Conservation (phyloP, 2,113 vertebrate genomes). For the Oophaga pumilio region DNA sequence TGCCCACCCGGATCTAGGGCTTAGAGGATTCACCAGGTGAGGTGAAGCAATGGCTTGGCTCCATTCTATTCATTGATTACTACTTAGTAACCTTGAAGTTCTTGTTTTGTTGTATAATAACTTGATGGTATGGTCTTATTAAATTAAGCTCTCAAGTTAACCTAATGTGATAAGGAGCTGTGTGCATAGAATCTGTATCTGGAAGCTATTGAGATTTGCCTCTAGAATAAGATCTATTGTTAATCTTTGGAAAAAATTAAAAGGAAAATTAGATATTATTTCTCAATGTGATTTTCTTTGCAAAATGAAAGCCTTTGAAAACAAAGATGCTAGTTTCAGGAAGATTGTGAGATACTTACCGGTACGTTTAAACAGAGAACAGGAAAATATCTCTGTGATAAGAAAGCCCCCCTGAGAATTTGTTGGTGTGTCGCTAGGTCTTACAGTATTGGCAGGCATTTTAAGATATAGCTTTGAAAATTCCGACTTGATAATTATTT, state of each 20-base stretch:
- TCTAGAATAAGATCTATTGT: background rate
- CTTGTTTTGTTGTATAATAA: background rate
- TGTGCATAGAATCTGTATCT: background rate
- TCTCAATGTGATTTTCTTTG: slow-evolving; percentile 50
- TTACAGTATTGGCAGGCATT: slow-evolving; percentile 58
- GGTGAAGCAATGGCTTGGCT: too few species aligned
- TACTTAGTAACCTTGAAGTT: background rate
- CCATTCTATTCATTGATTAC: too few species aligned
- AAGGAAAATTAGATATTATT: slow-evolving; percentile 42
- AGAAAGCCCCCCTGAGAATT: slow-evolving; percentile 62
- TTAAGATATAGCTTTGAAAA: slow-evolving; percentile 45
- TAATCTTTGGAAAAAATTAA: slow-evolving; percentile 59
- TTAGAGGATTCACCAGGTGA: too few species aligned
- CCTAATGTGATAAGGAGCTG: background rate
- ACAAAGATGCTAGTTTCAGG: slow-evolving; percentile 58
- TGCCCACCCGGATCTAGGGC: too few species aligned
- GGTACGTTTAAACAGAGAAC: slow-evolving; percentile 62
- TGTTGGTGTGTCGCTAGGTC: slow-evolving; percentile 60
- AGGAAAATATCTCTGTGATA: slow-evolving; percentile 61
- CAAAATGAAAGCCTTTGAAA: slow-evolving; percentile 59
- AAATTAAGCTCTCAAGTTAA: background rate
- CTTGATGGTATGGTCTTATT: background rate
- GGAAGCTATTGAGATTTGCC: background rate
- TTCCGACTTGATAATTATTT: slow-evolving; percentile 47
- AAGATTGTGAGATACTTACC: slow-evolving; percentile 60